Conservation (phyloP, 2,797 vertebrate genomes). For the Sebastes cheni region DNA sequence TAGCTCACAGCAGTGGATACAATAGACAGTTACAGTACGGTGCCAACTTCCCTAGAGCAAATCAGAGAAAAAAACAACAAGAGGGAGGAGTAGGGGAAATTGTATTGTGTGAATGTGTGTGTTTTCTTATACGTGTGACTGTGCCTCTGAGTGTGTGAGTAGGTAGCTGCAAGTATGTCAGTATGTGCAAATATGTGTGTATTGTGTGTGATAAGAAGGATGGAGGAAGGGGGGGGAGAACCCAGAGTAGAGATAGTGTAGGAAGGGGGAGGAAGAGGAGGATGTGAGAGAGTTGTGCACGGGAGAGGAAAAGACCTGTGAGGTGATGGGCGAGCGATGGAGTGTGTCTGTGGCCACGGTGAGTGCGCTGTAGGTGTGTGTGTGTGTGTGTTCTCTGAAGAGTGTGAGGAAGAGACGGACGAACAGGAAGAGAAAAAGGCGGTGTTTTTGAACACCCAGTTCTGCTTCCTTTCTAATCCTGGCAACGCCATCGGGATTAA, state of each 20-base stretch:
- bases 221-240: conserved; percentile 18
- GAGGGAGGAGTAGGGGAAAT: conserved; percentile 37
- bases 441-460: conserved; percentile 26
- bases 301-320: conserved; percentile 22
- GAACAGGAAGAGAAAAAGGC: conserved; percentile 15
- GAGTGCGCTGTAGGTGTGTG: not conserved
- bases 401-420: not conserved
- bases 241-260: conserved; percentile 1
- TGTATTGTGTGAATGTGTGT: not conserved
- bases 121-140: not conserved
- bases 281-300: conserved; percentile 8
- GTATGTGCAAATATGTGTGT: conserved; percentile 40
- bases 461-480: conserved; percentile 56
- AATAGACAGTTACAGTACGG: conserved; percentile 43
- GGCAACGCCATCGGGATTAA: conserved; percentile 59
- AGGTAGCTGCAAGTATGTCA: conserved; percentile 35
- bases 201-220: conserved; percentile 49
- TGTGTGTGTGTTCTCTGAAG: not conserved
- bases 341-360: conserved; percentile 22
- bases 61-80: conserved; percentile 42
- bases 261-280: not conserved
- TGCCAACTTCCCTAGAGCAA: conserved; percentile 44
- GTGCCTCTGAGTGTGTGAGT: not conserved
- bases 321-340: conserved; percentile 32
- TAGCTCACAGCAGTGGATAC: conserved; percentile 48